Evolutionary conservation across 2,888 invertebrate species (phyloP), one percentile per base, ranked within the genome.

Genomic region (Carcina quercana): DNA sequence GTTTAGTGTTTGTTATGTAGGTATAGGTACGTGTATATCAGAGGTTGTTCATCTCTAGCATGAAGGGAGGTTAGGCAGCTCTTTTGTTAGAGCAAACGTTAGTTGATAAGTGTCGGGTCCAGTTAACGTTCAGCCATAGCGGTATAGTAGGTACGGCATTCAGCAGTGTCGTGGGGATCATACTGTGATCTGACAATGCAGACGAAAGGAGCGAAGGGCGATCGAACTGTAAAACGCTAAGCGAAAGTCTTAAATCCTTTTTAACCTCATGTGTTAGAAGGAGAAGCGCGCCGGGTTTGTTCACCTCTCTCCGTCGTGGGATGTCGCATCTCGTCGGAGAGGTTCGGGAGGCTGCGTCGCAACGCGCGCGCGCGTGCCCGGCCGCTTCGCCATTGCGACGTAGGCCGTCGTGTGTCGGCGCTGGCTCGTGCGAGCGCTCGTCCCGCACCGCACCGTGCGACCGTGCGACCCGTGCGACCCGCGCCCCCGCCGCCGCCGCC

Each of bases 301-400:
- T 79, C 80, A 78, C 75, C 82, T 69, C 75, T 50, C 19, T 47
- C 37, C 24, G 53, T 78, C 76, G 79, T 58, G 65, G 53, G 69
- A 59, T 59, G 36, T 74, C 76, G 76, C 54, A 44, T 60, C 44
- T 44, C 53, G 56, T 76, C 78, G 78, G 72, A 52, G 56, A 50
- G 64, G 63, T 49, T 73, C 74, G 79, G 73, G 74, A 75, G 69
- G 78, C 70, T 72, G 79, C 59, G 70, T 42, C 71, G 67, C 65
- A 80, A 71, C 45, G 82, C 80, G 80, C 80, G 79, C 74, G 79
- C 80, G 80, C 78, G 80, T 76, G 58, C 80, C 82, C 80, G 79
- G 80, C 74, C 76, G 79, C 71, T 78, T 79, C 80, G 80, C 66
- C 82, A 82, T 82, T 82, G 80, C 80, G 80, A 75, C 80, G 80